These are phyloP conservation scores for Cassiopea xamachana DNA, from an alignment of 30 jellyfish, hydroid and myxozoan species.

Conservation along the genomic window DNA sequence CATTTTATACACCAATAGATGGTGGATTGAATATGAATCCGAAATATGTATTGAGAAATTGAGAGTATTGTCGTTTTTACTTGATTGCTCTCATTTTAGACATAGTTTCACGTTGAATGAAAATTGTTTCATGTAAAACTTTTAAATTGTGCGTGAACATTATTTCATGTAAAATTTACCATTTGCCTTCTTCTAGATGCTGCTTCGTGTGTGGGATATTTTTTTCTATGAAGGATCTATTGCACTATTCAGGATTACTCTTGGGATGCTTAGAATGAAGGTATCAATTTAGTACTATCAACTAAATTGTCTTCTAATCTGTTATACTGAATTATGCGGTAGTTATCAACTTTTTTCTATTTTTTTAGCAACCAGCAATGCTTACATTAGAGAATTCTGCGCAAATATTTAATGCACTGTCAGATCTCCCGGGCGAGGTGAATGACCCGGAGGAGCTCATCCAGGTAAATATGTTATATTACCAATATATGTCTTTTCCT, in stretches of 20 bases:
- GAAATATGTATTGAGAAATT: too few relatives aligned
- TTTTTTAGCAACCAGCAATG: constrained; percentile 78
- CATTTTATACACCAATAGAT: too few relatives aligned
- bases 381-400: constrained; percentile 95
- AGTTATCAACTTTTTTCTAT: neutral
- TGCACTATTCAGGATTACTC: constrained; percentile 78
- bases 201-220: constrained; percentile 98
- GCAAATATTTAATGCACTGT: constrained; percentile 90
- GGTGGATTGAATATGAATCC: too few relatives aligned
- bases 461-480: constrained; percentile 43
- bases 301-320: neutral
- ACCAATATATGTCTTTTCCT: neutral
- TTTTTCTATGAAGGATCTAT: constrained; percentile 98
- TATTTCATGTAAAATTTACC: too few relatives aligned
- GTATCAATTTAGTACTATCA: constrained; percentile 21
- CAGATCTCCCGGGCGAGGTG: constrained; percentile 96
- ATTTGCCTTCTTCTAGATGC: constrained; percentile 57
- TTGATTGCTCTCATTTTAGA: too few relatives aligned
- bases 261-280: constrained; percentile 94
- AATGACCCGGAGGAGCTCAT: constrained; percentile 76
- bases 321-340: neutral
- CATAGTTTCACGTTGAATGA: too few relatives aligned
- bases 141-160: too few relatives aligned
- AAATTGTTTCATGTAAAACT: too few relatives aligned
- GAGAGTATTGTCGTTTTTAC: too few relatives aligned